Percentiles rank a stretch among this genome's conserved stretches.
phyloP scores from a whole-genome alignment of 2,113 vertebrate genomes.

The Eurypyga helias region DNA sequence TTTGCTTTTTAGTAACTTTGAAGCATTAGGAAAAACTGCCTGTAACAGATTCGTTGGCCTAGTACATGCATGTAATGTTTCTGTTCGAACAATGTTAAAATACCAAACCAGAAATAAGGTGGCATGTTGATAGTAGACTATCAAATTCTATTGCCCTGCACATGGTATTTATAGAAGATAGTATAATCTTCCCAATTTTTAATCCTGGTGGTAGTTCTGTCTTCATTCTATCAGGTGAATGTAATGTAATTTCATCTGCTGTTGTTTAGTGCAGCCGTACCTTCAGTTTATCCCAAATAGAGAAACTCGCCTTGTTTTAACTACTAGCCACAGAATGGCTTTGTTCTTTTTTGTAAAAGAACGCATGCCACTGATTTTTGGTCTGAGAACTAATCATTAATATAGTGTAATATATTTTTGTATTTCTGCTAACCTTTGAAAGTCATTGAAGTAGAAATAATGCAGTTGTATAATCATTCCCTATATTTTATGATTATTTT shows the following conservation, averaged over 20 bases:
- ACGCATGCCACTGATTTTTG: not conserved
- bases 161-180: not conserved
- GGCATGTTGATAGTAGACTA: not conserved
- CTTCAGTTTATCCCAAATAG: not conserved
- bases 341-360: not conserved
- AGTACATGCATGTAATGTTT: accelerated
- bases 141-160: not conserved
- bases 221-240: not conserved
- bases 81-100: not conserved
- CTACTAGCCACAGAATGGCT: not conserved
- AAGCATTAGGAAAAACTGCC: not conserved
- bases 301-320: not conserved
- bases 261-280: not conserved
- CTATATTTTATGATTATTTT: not conserved
- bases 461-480: not conserved
- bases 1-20: not conserved
- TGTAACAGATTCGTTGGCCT: not conserved
- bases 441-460: not conserved
- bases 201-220: not conserved
- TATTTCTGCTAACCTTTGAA: not conserved
- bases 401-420: not conserved
- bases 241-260: not conserved
- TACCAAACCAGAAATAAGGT: not conserved
- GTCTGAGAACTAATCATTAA: not conserved
- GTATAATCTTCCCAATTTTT: not conserved